These are phyloP conservation scores for Sebastes cheni DNA, from an alignment of 2,797 vertebrate species.

Conservation along the genomic window DNA sequence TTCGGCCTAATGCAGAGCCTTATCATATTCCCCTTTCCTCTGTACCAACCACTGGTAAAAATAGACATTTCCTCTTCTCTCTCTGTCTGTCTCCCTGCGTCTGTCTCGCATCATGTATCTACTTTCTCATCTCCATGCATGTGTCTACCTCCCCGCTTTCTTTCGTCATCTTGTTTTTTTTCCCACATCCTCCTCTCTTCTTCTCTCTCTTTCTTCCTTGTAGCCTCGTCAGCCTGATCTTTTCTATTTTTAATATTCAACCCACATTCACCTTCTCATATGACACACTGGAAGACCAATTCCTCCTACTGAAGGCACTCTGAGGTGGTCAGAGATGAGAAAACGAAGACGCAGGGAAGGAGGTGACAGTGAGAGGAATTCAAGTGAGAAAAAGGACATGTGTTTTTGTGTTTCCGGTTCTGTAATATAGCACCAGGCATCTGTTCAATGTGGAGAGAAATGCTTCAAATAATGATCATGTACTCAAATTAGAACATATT, in stretches of 20 bases:
- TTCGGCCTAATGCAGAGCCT: constrained; percentile 42
- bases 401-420: neutral
- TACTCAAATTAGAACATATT: neutral
- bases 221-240: constrained; percentile 41
- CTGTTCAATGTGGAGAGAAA: neutral
- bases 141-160: constrained; percentile 54
- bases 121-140: constrained; percentile 47
- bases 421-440: neutral
- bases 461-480: neutral
- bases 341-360: constrained; percentile 1
- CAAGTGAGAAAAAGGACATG: neutral
- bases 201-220: constrained; percentile 14
- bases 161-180: constrained; percentile 49
- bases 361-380: constrained; percentile 6
- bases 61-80: constrained; percentile 65
- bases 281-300: constrained; percentile 47
- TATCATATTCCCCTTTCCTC: constrained; percentile 62
- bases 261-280: constrained; percentile 71
- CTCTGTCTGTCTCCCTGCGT: constrained; percentile 9
- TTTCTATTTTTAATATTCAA: constrained; percentile 76
- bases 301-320: constrained; percentile 37
- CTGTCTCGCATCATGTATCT: constrained; percentile 45
- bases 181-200: constrained; percentile 52
- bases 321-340: constrained; percentile 38
- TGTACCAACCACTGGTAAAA: constrained; percentile 60